These are phyloP conservation scores for Spea bombifrons DNA, from an alignment of 2,113 vertebrate species.

Conservation along the genomic window DNA sequence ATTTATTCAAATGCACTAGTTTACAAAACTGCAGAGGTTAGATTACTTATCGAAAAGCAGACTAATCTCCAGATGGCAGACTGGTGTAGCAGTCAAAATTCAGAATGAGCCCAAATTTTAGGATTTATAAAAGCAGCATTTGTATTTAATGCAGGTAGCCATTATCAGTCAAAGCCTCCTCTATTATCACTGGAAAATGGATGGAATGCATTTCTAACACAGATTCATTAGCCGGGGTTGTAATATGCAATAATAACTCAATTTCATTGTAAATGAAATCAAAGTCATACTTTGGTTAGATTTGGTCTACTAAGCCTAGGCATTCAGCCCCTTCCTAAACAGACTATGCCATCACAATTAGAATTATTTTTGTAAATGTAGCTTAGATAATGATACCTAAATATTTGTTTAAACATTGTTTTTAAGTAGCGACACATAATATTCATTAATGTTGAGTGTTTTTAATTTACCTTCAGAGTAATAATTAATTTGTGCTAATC, in stretches of 20 bases:
- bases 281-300: not conserved
- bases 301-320: not conserved
- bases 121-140: not conserved
- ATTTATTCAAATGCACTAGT: too few species aligned
- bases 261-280: not conserved
- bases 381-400: not conserved
- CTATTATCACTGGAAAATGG: too few species aligned
- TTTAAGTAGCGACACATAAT: not conserved
- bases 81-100: not conserved
- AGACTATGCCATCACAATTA: not conserved
- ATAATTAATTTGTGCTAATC: not conserved
- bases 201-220: too few species aligned
- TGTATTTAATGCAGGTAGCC: not conserved
- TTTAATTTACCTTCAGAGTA: not conserved
- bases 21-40: not conserved
- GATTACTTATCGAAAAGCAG: not conserved
- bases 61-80: not conserved
- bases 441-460: not conserved
- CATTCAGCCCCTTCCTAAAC: too few species aligned
- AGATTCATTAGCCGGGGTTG: too few species aligned
- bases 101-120: not conserved
- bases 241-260: too few species aligned
- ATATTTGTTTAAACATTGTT: not conserved
- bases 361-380: not conserved
- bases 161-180: not conserved